A percentile compares a stretch with the other conserved stretches of the same genome.
phyloP scores from a whole-genome alignment of 2,797 vertebrate species.

The Tinamus major region DNA sequence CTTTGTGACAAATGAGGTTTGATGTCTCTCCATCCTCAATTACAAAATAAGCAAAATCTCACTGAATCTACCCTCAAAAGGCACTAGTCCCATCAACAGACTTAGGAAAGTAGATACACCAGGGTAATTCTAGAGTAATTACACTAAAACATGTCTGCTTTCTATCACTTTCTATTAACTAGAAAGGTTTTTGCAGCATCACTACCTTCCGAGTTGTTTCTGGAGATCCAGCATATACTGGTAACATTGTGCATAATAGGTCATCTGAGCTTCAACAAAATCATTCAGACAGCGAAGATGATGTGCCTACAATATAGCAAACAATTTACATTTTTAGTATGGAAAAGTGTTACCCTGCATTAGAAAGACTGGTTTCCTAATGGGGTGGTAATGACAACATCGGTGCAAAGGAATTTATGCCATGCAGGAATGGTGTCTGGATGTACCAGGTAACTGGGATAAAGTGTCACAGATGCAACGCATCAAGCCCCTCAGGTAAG shows the following conservation, averaged over 20 bases:
- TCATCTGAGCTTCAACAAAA: conserved; percentile 97
- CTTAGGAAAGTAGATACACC: not conserved
- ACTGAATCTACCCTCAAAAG: not conserved
- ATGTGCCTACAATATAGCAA: conserved; percentile 85
- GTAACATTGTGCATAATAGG: conserved; percentile 97
- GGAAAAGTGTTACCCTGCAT: not conserved
- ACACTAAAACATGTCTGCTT: not conserved
- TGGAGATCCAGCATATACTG: conserved; percentile 99
- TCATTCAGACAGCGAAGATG: conserved; percentile 97
- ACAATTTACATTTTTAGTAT: not conserved
- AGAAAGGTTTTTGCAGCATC: not conserved
- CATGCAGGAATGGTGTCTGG: not conserved
- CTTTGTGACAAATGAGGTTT: not conserved
- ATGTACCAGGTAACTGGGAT: not conserved
- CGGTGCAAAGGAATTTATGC: not conserved
- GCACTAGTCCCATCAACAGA: not conserved
- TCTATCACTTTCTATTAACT: not conserved
- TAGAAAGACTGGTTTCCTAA: not conserved
- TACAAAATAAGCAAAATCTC: not conserved
- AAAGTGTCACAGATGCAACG: not conserved
- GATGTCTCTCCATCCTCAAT: not conserved
- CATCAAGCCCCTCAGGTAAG: not conserved
- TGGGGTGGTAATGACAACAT: not conserved
- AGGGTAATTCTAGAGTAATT: not conserved
- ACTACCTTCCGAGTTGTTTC: conserved; percentile 96